Evolutionary conservation across 2,888 invertebrate species (phyloP), one percentile per base, ranked within the genome.

Genomic region (Spisula solida): DNA sequence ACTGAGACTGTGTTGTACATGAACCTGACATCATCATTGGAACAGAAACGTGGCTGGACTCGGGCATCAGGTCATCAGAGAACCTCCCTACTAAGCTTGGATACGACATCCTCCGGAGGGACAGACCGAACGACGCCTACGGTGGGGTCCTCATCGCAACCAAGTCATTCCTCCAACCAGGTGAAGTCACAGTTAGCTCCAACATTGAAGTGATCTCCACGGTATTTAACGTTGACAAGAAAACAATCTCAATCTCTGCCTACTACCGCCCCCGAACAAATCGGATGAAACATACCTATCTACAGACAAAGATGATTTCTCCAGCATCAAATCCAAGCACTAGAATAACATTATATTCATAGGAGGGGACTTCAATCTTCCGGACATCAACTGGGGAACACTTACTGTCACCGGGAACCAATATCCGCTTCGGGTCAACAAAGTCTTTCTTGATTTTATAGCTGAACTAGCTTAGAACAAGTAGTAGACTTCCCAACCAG

Each of bases 401-500:
- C 47, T n/a, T n/a, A n/a, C 85, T 5, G 83, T 86, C 20, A 56
- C 16, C 6, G 66, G 81, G 29, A 82, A 82, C 31, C 47, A 82
- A 29, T 88, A 86, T 51, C 56, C 83, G 18, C 2, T 25, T 0
- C 47, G 75, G 12, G 82, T 80, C 6, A 91, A 82, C 84, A 84
- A 87, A 55, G n/a, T 18, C 8, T 87, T 78, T 41, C 55, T 86
- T 0, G 86, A 89, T 34, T 20, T 89, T 10, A 25, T 81, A 41
- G 60, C 29, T n/a, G 83, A 83, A 41, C 80, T 4, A 79, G 55
- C 6, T 51, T 88, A 2, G 88, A 87, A 56, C 88, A 90, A 51
- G 80, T 84, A 31, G 90, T 90, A 1, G 55, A 82, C 29, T 86
- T 85, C 18, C 86, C 86, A 5, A 90, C 88, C 2, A 60, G 90